phyloP scores from a whole-genome alignment of 2,113 vertebrate genomes.

The Macrotus californicus region DNA sequence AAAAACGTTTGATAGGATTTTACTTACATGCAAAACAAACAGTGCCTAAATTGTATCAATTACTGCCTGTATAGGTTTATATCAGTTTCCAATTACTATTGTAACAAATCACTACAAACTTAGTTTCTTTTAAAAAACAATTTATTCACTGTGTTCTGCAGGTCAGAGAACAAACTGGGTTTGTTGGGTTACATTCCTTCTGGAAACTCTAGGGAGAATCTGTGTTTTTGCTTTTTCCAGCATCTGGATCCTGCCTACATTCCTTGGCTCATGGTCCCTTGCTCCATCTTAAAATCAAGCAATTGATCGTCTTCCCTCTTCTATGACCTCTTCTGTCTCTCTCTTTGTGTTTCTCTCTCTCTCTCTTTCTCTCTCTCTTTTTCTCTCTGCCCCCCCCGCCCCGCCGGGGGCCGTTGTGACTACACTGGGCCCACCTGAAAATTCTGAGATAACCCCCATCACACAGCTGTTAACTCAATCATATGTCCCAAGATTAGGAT shows the following conservation, averaged over 20 bases:
- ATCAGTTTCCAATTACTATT: not conserved
- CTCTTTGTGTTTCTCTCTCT: not conserved
- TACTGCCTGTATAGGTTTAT: not conserved
- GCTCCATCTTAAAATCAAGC: not conserved
- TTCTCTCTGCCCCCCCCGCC: too few relatives aligned
- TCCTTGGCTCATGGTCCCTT: not conserved
- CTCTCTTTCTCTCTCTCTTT: not conserved
- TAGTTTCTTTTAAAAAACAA: not conserved
- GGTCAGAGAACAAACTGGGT: not conserved
- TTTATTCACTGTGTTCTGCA: not conserved
- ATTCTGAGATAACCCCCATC: not conserved
- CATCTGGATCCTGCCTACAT: not conserved
- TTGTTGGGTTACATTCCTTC: not conserved
- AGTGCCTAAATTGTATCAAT: not conserved
- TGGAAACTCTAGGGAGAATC: not conserved
- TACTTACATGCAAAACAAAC: not conserved
- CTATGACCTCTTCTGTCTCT: not conserved
- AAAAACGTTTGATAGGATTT: not conserved
- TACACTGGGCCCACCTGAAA: not conserved
- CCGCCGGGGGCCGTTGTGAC: not conserved
- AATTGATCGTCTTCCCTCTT: not conserved
- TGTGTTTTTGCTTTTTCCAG: not conserved
- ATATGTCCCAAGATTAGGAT: not conserved
- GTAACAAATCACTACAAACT: not conserved
- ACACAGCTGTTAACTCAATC: not conserved